A percentile compares a stretch with the other conserved stretches of the same genome.
phyloP scores from a whole-genome alignment of 2,797 vertebrate species.

The Dendrocincla tyrannina region DNA sequence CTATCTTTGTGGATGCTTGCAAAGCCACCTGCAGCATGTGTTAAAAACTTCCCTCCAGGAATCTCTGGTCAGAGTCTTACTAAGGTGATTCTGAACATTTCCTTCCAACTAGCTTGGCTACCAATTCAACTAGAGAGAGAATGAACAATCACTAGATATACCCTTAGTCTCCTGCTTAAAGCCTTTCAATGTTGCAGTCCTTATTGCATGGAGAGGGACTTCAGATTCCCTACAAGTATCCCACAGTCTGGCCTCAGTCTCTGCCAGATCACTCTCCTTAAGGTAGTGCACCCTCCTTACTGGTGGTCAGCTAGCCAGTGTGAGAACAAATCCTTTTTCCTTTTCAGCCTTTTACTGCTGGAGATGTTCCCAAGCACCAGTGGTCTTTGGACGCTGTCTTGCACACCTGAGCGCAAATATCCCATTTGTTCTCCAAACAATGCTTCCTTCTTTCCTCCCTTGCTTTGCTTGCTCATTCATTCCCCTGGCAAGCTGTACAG shows the following conservation, averaged over 20 bases:
- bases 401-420: slow-evolving; percentile 39
- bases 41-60: not conserved
- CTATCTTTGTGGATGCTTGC: not conserved
- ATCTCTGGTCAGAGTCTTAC: not conserved
- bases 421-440: slow-evolving; percentile 18
- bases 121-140: not conserved
- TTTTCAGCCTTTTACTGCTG: not conserved
- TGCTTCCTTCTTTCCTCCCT: slow-evolving; percentile 28
- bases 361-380: not conserved
- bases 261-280: not conserved
- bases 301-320: not conserved
- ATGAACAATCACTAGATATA: rapidly evolving
- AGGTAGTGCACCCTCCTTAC: not conserved
- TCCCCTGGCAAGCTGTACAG: not conserved
- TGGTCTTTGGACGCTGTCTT: not conserved
- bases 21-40: not conserved
- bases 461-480: not conserved
- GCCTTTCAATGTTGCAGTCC: not conserved
- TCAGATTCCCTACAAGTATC: not conserved
- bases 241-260: not conserved
- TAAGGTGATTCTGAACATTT: not conserved
- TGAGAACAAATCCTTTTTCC: not conserved
- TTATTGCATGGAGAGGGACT: not conserved
- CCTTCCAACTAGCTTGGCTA: not conserved
- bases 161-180: not conserved